Percentiles rank a stretch among this genome's conserved stretches.
Conservation (phyloP, 2,113 vertebrate genomes). For the Ranitomeya imitator region DNA sequence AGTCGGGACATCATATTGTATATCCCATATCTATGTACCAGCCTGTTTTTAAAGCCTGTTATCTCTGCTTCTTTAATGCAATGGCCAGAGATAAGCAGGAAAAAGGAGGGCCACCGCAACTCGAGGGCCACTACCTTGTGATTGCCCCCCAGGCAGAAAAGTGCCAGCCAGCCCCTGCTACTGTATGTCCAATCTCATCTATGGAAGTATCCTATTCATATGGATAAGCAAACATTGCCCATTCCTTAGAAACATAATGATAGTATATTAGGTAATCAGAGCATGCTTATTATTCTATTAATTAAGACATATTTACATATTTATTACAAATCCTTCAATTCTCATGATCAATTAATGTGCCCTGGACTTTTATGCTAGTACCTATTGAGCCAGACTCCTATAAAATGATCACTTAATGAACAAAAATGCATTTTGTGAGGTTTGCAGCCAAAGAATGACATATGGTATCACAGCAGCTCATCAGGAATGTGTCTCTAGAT, state of each 20-base stretch:
- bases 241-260: neutral
- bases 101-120: too few relatives aligned
- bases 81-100: too few relatives aligned
- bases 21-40: too few relatives aligned
- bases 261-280: neutral
- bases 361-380: neutral
- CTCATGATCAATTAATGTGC: neutral
- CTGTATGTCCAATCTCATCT: neutral
- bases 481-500: neutral
- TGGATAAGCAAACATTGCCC: neutral
- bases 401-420: neutral
- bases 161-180: too few relatives aligned
- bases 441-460: neutral
- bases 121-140: neutral
- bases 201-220: neutral
- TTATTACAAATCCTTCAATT: neutral
- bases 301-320: neutral
- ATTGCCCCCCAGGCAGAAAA: neutral
- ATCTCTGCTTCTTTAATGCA: too few relatives aligned
- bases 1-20: too few relatives aligned
- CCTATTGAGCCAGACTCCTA: neutral
- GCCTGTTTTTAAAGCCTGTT: too few relatives aligned
- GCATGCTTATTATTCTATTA: neutral
- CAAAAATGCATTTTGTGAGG: neutral
- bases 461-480: constrained; percentile 4